Conservation (phyloP, 2,113 vertebrate genomes). For the Peromyscus californicus region DNA sequence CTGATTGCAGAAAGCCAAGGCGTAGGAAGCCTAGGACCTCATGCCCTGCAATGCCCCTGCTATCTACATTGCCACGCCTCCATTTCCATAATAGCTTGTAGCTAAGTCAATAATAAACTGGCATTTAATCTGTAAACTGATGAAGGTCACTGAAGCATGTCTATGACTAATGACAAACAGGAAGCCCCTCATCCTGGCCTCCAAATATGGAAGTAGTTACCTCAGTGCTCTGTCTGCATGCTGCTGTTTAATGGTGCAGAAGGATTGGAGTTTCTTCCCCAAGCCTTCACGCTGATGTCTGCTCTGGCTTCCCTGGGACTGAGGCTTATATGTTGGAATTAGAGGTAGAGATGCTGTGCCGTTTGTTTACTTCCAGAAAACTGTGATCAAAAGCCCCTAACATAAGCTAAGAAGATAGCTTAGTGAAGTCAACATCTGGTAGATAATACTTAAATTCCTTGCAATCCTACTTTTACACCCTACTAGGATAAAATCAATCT, state of each 20-base stretch:
- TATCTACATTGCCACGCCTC: neutral
- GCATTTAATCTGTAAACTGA: neutral
- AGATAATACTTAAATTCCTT: slow-evolving; percentile 72
- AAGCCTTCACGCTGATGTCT: neutral
- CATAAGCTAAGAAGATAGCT: slow-evolving; percentile 69
- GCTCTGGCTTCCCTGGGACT: neutral
- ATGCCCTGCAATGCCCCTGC: rapidly evolving
- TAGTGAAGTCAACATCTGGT: slow-evolving; percentile 69
- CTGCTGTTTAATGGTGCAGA: neutral
- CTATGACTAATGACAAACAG: neutral
- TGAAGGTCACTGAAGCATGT: neutral
- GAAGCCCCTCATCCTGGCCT: neutral
- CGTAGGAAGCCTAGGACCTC: rapidly evolving
- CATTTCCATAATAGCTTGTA: neutral
- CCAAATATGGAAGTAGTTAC: rapidly evolving
- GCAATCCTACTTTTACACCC: slow-evolving; percentile 70
- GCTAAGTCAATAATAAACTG: neutral
- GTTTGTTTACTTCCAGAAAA: slow-evolving; percentile 68
- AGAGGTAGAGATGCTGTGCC: neutral
- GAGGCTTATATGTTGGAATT: neutral
- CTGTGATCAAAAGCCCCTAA: slow-evolving; percentile 73
- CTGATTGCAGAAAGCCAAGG: neutral
- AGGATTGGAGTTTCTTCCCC: rapidly evolving
- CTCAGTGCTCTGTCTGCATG: rapidly evolving
- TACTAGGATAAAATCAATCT: slow-evolving; percentile 74